phyloP scores from a whole-genome alignment of 1,140 invertebrate genomes.

The Bombus superbus region DNA sequence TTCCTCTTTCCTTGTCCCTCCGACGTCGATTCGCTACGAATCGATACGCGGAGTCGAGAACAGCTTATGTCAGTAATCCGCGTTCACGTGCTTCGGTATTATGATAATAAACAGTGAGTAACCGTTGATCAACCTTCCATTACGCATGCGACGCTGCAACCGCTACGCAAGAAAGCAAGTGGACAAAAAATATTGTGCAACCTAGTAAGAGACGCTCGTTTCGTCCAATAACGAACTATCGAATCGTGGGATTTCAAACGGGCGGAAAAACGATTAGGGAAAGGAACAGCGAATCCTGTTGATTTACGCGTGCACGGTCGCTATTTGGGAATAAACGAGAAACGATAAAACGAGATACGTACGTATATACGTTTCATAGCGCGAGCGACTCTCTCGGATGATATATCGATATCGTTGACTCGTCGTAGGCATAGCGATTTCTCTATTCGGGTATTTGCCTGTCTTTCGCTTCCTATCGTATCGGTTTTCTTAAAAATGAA shows the following conservation, averaged over 20 bases:
- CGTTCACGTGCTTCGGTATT: conserved; percentile 41
- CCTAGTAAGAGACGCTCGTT: neutral
- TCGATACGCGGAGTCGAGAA: neutral
- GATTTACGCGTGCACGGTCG: no score
- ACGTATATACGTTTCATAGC: no score
- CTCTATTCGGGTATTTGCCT: no score
- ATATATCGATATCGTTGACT: no score
- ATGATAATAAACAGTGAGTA: conserved; percentile 45
- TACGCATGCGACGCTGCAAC: neutral
- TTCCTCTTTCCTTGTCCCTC: neutral
- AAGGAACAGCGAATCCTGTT: neutral
- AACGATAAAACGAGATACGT: no score
- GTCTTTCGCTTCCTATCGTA: no score
- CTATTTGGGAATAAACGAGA: no score
- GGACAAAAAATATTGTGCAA: conserved; percentile 14
- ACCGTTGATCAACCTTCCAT: conserved; percentile 41
- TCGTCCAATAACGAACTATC: neutral
- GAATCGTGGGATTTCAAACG: neutral
- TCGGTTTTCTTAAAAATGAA: no score
- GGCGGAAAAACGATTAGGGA: neutral
- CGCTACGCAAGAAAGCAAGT: neutral
- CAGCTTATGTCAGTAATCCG: conserved; percentile 8
- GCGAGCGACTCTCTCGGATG: no score
- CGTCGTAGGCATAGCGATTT: no score
- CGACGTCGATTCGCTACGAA: neutral